A percentile compares a stretch with the other conserved stretches of the same genome.
These are phyloP conservation scores for Sussaba pulchella DNA, from an alignment of 2,888 invertebrate species.

Conservation along the genomic window DNA sequence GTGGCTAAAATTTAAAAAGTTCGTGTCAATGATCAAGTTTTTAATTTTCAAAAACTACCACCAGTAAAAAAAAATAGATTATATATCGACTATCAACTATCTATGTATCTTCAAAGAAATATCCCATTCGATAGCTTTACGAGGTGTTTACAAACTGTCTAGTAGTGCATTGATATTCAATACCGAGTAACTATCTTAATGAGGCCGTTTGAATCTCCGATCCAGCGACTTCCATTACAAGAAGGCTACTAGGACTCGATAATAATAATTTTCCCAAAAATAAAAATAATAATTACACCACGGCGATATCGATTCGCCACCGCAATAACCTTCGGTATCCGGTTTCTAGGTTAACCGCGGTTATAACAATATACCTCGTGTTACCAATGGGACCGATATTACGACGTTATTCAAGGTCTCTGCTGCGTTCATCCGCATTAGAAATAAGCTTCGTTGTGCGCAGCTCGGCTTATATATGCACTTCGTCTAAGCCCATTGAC, in stretches of 20 bases:
- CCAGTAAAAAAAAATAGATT: no score
- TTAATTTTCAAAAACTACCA: no score
- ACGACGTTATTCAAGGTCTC: slow-evolving; percentile 13
- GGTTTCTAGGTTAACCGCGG: neutral
- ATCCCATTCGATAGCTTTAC: neutral
- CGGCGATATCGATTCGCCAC: neutral
- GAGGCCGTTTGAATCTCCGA: neutral
- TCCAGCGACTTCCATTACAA: neutral
- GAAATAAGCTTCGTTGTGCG: neutral
- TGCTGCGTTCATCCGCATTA: neutral
- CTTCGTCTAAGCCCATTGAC: neutral
- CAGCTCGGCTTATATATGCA: slow-evolving; percentile 1
- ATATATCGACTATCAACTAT: no score
- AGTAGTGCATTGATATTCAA: neutral
- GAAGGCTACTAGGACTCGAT: no score
- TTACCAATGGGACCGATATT: slow-evolving; percentile 11
- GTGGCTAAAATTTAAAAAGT: no score
- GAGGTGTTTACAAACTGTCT: neutral
- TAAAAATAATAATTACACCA: neutral
- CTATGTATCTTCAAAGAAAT: no score
- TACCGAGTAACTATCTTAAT: neutral
- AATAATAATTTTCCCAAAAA: neutral
- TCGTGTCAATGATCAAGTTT: no score
- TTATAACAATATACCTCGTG: neutral
- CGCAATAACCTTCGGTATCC: neutral